These are phyloP conservation scores for Oreamnos americanus DNA, from an alignment of 2,113 vertebrate genomes.

Conservation along the genomic window DNA sequence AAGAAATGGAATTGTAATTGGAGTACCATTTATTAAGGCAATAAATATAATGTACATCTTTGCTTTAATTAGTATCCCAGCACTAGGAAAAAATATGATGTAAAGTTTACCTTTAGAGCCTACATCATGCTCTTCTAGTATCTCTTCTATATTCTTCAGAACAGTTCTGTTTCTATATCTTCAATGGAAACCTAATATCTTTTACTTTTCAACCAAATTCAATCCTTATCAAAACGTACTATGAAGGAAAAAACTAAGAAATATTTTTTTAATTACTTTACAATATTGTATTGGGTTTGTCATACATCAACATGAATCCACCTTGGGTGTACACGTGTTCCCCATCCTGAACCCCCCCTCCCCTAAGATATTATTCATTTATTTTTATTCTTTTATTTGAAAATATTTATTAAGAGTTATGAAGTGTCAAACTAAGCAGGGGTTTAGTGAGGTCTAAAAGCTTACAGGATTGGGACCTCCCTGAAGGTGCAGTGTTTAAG, in stretches of 20 bases:
- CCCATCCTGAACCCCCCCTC: too few species aligned
- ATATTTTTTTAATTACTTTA: neutral
- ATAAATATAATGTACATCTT: neutral
- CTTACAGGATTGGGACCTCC: neutral
- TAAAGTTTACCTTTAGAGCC: neutral
- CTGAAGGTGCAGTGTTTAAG: neutral
- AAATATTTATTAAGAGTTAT: neutral
- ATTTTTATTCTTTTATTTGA: neutral
- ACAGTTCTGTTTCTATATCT: neutral
- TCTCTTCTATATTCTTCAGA: neutral
- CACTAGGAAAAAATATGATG: neutral
- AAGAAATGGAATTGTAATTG: conserved; percentile 1
- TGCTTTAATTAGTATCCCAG: neutral
- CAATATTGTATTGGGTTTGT: too few species aligned
- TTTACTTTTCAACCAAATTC: neutral
- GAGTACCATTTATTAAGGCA: neutral
- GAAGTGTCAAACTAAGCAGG: neutral
- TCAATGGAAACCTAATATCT: neutral
- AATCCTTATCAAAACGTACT: neutral
- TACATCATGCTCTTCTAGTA: neutral
- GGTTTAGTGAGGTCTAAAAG: neutral
- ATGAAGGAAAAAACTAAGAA: neutral
- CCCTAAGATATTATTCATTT: neutral
- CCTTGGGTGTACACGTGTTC: too few species aligned
- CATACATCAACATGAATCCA: too few species aligned